These are phyloP conservation scores for Caenorhabditis zanzibari DNA, from an alignment of 2,888 invertebrate genomes.

Conservation along the genomic window DNA sequence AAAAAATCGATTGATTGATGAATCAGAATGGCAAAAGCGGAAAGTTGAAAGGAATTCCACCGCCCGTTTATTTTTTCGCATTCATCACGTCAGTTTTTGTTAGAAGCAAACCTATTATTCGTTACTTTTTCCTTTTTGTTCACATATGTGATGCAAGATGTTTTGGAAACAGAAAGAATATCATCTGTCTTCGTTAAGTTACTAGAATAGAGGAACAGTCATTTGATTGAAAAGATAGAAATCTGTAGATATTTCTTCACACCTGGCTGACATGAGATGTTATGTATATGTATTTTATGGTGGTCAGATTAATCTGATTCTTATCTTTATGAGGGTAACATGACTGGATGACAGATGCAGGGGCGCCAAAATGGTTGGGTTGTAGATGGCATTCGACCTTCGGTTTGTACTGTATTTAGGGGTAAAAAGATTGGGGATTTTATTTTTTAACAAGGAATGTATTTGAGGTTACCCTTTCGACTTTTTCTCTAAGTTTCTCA, in stretches of 20 bases:
- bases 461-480: too few relatives aligned
- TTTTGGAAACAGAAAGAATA: slow-evolving; percentile 6
- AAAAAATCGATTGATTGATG: slow-evolving; percentile 30
- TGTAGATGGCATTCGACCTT: neutral
- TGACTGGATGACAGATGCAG: slow-evolving; percentile 42
- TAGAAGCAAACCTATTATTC: slow-evolving; percentile 28
- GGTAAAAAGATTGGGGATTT: neutral
- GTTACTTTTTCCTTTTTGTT: slow-evolving; percentile 33
- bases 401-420: neutral
- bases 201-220: neutral
- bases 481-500: too few relatives aligned
- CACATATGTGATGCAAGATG: slow-evolving; percentile 57
- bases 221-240: slow-evolving; percentile 13
- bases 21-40: slow-evolving; percentile 2
- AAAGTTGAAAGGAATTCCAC: slow-evolving; percentile 36
- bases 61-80: slow-evolving; percentile 5
- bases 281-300: slow-evolving; percentile 35
- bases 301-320: slow-evolving; percentile 32
- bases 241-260: slow-evolving; percentile 23
- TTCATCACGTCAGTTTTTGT: slow-evolving; percentile 57
- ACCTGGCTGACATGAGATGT: slow-evolving; percentile 31
- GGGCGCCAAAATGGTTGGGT: slow-evolving; percentile 43
- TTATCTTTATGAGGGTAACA: slow-evolving; percentile 17
- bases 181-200: slow-evolving; percentile 46
- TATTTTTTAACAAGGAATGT: neutral